Evolutionary conservation across 2,888 invertebrate genomes (phyloP).

Genomic region (Ormyrus thymus): DNA sequence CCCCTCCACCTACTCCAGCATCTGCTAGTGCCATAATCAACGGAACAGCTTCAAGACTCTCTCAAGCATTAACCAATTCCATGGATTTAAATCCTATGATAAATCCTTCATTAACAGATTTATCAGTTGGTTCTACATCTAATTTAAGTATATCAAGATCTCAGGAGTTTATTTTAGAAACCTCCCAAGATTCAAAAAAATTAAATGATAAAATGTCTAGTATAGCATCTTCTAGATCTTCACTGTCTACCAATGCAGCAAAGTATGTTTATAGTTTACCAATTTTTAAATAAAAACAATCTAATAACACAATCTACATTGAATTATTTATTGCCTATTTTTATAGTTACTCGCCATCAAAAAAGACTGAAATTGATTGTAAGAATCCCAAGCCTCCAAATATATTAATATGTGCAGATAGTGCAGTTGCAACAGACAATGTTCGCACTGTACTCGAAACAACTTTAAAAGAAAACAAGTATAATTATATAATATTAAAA

Average conservation of each 20-base stretch:
- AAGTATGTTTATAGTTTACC: conserved; percentile 27
- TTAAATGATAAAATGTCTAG: conserved; percentile 15
- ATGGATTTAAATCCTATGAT: conserved; percentile 53
- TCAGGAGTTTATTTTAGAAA: conserved; percentile 56
- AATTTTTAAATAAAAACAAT: conserved; percentile 9
- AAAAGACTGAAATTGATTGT: conserved; percentile 71
- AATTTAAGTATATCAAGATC: conserved; percentile 59
- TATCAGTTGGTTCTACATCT: conserved; percentile 56
- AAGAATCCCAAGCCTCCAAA: conserved; percentile 84
- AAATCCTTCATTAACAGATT: conserved; percentile 55
- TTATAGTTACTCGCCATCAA: conserved; percentile 63
- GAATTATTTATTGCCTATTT: conserved; percentile 23
- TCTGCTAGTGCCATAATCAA: conserved; percentile 58
- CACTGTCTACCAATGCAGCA: conserved; percentile 33
- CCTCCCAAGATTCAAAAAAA: conserved; percentile 49
- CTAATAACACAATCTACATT: conserved; percentile 12
- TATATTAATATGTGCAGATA: conserved; percentile 88
- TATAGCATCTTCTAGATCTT: conserved; percentile 43
- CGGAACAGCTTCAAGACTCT: conserved; percentile 56
- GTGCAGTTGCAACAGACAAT: conserved; percentile 83
- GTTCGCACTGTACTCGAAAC: conserved; percentile 83
- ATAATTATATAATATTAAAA: conserved; percentile 61
- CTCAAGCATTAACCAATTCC: conserved; percentile 58
- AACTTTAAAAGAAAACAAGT: conserved; percentile 85
- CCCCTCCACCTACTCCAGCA: conserved; percentile 67